A percentile compares a stretch with the other conserved stretches of the same genome.
These are phyloP conservation scores for Conistra vaccinii DNA, from an alignment of 2,888 invertebrate species.

Conservation along the genomic window DNA sequence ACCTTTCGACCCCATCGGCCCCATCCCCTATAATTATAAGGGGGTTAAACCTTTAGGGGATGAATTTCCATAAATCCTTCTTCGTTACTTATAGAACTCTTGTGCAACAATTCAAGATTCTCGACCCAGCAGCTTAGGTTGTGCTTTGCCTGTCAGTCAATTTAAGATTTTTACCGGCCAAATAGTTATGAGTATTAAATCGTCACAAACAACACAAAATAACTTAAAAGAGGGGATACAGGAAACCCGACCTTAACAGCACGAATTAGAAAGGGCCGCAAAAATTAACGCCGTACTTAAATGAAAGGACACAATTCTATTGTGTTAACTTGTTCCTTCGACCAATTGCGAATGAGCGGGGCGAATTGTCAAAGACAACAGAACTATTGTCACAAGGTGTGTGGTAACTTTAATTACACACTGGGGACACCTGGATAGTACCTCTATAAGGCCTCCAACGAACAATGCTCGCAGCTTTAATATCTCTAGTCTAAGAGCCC, in stretches of 20 bases:
- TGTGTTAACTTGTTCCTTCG: conserved; percentile 75
- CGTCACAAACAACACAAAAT: conserved; percentile 3
- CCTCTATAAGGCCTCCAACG: conserved; percentile 55
- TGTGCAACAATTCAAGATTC: not conserved
- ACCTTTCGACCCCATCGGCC: no score
- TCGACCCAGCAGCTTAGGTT: not conserved
- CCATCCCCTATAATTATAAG: no score
- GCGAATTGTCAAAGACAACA: conserved; percentile 81
- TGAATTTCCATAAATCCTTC: no score
- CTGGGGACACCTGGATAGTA: conserved; percentile 63
- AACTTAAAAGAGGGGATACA: conserved; percentile 20
- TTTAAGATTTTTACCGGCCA: not conserved
- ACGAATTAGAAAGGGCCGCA: conserved; percentile 48
- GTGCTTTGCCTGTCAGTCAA: not conserved
- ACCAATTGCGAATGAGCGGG: conserved; percentile 73
- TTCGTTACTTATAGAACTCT: not conserved
- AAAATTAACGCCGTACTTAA: conserved; percentile 41
- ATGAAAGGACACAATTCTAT: conserved; percentile 83
- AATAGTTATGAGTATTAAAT: not conserved
- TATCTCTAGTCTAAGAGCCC: conserved; percentile 37
- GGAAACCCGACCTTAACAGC: conserved; percentile 43
- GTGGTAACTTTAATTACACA: conserved; percentile 69
- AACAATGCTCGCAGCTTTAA: conserved; percentile 53
- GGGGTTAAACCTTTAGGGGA: no score
- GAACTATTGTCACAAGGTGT: conserved; percentile 68